A percentile compares a stretch with the other conserved stretches of the same genome.
phyloP scores from a whole-genome alignment of 2,113 vertebrate species.

The Dicentrarchus labrax region DNA sequence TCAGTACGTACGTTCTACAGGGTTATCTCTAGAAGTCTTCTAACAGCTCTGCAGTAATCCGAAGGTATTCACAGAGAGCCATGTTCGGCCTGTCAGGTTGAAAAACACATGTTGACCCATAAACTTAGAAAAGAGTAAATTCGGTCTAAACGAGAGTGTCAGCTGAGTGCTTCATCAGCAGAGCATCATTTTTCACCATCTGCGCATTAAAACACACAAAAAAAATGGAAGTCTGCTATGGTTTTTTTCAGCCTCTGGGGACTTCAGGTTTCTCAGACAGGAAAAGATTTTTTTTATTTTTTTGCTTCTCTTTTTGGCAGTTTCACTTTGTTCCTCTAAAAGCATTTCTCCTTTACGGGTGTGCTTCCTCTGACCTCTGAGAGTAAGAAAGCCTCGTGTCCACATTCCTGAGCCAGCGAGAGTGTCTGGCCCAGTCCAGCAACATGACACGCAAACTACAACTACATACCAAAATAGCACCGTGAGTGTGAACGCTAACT shows the following conservation, averaged over 20 bases:
- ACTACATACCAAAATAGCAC: constrained; percentile 65
- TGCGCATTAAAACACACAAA: constrained; percentile 40
- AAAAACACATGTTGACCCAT: constrained; percentile 23
- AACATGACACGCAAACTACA: constrained; percentile 66
- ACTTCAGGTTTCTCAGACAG: neutral
- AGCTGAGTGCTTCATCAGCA: constrained; percentile 6
- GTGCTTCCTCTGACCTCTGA: constrained; percentile 57
- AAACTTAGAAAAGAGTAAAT: neutral
- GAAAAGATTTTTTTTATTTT: neutral
- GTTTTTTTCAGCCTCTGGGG: constrained; percentile 13
- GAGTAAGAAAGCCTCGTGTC: constrained; percentile 26
- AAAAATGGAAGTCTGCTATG: constrained; percentile 9
- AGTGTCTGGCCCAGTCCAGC: constrained; percentile 48
- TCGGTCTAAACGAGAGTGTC: constrained; percentile 20
- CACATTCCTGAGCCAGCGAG: constrained; percentile 59
- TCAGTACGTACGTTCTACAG: neutral
- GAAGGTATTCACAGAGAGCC: neutral
- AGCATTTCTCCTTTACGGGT: constrained; percentile 57
- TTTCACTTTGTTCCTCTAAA: constrained; percentile 36
- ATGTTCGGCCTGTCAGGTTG: neutral
- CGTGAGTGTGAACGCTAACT: constrained; percentile 46
- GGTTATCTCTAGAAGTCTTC: neutral
- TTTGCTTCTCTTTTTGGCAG: neutral
- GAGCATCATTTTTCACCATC: constrained; percentile 48
- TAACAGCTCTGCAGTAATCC: neutral